Base-by-base conservation (phyloP, 2,113 vertebrate species). In the Datnioides undecimradiatus region DNA sequence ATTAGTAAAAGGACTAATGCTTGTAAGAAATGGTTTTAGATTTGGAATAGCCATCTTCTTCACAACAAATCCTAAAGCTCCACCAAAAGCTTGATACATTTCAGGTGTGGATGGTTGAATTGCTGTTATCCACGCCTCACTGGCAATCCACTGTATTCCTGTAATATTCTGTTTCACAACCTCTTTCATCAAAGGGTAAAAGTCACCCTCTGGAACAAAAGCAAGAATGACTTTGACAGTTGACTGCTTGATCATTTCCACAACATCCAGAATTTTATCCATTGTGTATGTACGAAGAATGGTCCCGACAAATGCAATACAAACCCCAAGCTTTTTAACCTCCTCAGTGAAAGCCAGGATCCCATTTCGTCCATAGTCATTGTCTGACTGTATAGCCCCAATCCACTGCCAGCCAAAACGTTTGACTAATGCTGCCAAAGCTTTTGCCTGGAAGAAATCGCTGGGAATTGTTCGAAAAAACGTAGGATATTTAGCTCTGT, bases 61-160 rank as follows among this genome's bases (percentile, higher is more conserved):
- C 23, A 94, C 76, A 5, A 91, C 94, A 85, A 94, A 95, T 64
- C 95, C 95, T 0, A 95, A 73, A 0, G 92, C 65, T 5, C 95
- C 94, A 16, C 94, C 92, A 75, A 95, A 94, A 9, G 88, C 87
- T 55, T 25, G 67, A 23, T 93, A 93, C 1, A 93, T 93, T 73
- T 94, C 90, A 10, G 90, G 84, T 0, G 91, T 94, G 33, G 94
- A 94, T 2, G 91, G 93, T 21, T 72, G 81, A 45, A 85, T 2
- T 43, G 93, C 80, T 73, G 92, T 93, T 76, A 92, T 91, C 95
- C 95, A 95, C 0, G 95, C 94, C 82, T 84, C 95, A 68, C 95
- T 95, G n/a, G 91, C 95, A 36, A 95, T 91, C 95, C 95, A 96
- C 77, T 95, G 94, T 69, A 95, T 95, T 27, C 90, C 94, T 38